phyloP scores from a whole-genome alignment of 1,140 invertebrate genomes.

The Ceratosolen solmsi region DNA sequence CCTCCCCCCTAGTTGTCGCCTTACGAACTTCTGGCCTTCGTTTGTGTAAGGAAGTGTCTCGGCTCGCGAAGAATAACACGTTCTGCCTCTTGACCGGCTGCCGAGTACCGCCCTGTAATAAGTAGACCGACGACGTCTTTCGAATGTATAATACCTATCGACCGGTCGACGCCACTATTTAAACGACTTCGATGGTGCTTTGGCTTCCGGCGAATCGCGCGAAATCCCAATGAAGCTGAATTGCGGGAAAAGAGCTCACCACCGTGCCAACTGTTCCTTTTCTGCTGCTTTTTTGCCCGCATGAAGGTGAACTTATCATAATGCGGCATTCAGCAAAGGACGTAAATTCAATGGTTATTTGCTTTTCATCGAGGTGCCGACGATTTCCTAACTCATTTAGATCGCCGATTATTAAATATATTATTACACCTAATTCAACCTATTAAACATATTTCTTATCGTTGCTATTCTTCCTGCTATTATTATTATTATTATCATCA shows the following conservation, averaged over 20 bases:
- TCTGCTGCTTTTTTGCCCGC: not conserved
- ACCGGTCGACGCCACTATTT: not conserved
- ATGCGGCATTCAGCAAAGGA: too few relatives aligned
- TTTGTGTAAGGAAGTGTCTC: slow-evolving; percentile 69
- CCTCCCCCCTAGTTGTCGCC: slow-evolving; percentile 20
- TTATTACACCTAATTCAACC: too few relatives aligned
- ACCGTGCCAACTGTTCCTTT: not conserved
- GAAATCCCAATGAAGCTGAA: not conserved
- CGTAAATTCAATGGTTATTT: too few relatives aligned
- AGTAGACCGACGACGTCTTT: slow-evolving; percentile 37
- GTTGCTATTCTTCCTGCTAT: too few relatives aligned
- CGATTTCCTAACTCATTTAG: too few relatives aligned
- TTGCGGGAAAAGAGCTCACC: not conserved
- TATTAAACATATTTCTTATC: too few relatives aligned
- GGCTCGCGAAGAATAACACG: slow-evolving; percentile 70
- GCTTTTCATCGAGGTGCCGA: too few relatives aligned
- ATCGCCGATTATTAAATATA: too few relatives aligned
- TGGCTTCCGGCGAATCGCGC: not conserved
- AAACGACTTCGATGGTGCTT: too few relatives aligned
- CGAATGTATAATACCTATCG: slow-evolving; percentile 31
- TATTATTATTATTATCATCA: too few relatives aligned
- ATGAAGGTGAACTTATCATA: not conserved
- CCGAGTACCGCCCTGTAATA: slow-evolving; percentile 33
- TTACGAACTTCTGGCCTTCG: slow-evolving; percentile 66
- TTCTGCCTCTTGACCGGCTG: slow-evolving; percentile 61